Evolutionary conservation across 2,888 invertebrate species (phyloP).

Genomic region (Cactoblastis cactorum): DNA sequence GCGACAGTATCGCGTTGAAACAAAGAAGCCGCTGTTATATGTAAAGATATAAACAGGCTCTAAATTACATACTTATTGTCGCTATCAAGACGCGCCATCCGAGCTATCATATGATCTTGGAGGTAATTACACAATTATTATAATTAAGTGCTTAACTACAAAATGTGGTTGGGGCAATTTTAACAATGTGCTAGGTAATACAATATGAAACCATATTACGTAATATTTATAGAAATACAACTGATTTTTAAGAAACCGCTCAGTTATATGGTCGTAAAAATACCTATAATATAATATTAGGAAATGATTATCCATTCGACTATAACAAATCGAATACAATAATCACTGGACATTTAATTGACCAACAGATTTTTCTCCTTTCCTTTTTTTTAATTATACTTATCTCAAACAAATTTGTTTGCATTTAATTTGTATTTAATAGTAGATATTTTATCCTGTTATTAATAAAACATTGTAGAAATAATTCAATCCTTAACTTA

Average conservation of each 20-base stretch:
- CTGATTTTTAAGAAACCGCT: neutral
- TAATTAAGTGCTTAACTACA: conserved; percentile 38
- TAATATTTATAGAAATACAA: neutral
- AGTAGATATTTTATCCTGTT: too few relatives aligned
- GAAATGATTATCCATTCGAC: too few relatives aligned
- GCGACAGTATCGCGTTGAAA: conserved; percentile 5
- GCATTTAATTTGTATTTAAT: too few relatives aligned
- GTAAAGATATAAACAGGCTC: conserved; percentile 4
- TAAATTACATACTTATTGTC: conserved; percentile 10
- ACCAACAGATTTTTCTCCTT: too few relatives aligned
- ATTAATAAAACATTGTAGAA: too few relatives aligned
- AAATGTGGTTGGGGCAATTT: neutral
- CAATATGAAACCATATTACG: conserved; percentile 3
- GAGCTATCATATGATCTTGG: conserved; percentile 37
- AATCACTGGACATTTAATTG: too few relatives aligned
- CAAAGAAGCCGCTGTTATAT: conserved; percentile 3
- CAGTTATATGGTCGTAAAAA: too few relatives aligned
- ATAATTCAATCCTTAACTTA: conserved; percentile 1
- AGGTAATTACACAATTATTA: conserved; percentile 53
- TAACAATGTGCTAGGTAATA: neutral
- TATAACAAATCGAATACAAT: too few relatives aligned
- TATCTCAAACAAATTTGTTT: neutral
- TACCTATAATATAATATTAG: too few relatives aligned
- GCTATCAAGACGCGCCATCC: conserved; percentile 40
- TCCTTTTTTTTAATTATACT: too few relatives aligned